Evolutionary conservation across 2,888 invertebrate species (phyloP), one percentile per base, ranked within the genome.

Genomic region (Protophormia terraenovae): DNA sequence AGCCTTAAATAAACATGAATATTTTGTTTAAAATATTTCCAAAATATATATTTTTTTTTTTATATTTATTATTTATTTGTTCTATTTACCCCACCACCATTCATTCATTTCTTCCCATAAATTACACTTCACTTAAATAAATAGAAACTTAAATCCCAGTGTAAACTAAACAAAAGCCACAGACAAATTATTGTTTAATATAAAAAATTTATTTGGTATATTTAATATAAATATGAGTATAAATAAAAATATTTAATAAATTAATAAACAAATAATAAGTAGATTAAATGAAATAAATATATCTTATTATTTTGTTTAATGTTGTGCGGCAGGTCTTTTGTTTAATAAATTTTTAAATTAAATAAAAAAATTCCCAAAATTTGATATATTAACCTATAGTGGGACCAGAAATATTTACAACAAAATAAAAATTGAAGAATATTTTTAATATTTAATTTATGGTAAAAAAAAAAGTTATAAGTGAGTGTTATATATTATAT

Each of bases 261-360:
- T 32, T 45, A 24, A 32, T 58, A 58, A 77, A 58, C 35, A 77
- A 67, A 58, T 29, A 29, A 12, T 47, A 62, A 75, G 16, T 14
- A 75, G 24, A 50, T 62, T 3, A 75, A 75, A 19, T 38, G 45
- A 58, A 41, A 19, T 45, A 7, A 3, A 19, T 1, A 16, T 16
- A 16, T 50, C 10, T 14, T 53, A 12, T 24, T 73, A 7, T 50
- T 38, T 64, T 10, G 38, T 75, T 53, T 64, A 22, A 6, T 4
- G 16, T 24, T n/a, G 3, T 53, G 50, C 35, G 35, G 22, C 16
- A 50, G n/a, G 50, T 53, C n/a, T 45, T 19, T 14, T 69, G 24
- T 22, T n/a, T 12, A 35, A 1, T 27, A 32, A 8, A 35, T 19
- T 12, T 47, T 29, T 27, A 45, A 19, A 12, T 19, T 2, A 50